Base-by-base conservation (phyloP, 1,140 invertebrate genomes). In the Oscheius sp. region DNA sequence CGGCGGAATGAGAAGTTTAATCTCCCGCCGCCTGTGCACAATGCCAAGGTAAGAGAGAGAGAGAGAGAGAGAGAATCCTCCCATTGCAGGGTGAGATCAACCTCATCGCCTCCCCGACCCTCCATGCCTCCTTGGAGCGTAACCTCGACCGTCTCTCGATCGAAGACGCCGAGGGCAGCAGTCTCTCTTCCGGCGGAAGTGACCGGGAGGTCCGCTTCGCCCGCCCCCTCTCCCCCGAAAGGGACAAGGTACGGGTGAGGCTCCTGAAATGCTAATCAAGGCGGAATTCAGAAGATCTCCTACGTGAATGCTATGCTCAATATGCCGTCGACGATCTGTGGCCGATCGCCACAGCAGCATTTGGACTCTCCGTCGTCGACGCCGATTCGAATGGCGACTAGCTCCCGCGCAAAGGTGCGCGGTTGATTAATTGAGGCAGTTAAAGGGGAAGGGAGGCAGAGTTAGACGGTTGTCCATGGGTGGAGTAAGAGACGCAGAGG, bases 1-100 rank as follows among this genome's bases (percentile, higher is more conserved):
- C 84, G 87, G 73, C 87, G 87, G 68, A 89, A 90, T 13, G 23
- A 72, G 32, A 63, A 63, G 28, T 69, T 83, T 66, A 36, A 55
- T 18, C 68, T 83, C 2, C 83, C 81, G 4, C 58, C 59, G 28
- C 68, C 74, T 38, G 64, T 28, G 23, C 35, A 29, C 42, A 38
- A 10, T 49, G 15, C 64, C 34, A 31, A n/a, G n/a, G n/a, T n/a
- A n/a, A n/a, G n/a, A n/a, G 76, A 45, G 2, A 32, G n/a, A 26
- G 73, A 78, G 18, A 38, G 64, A 34, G 28, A 68, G 20, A 52
- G 52, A 32, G 28, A 69, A 58, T 38, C 69, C 7, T 31, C 69
- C 15, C 31, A 46, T 29, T 36, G 46, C 15, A 71, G 34, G 66
- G 31, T 36, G 32, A 34, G 26, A 29, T 32, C 31, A 77, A 69